These are phyloP conservation scores for Limnephilus marmoratus DNA, from an alignment of 2,888 invertebrate species.

Conservation along the genomic window DNA sequence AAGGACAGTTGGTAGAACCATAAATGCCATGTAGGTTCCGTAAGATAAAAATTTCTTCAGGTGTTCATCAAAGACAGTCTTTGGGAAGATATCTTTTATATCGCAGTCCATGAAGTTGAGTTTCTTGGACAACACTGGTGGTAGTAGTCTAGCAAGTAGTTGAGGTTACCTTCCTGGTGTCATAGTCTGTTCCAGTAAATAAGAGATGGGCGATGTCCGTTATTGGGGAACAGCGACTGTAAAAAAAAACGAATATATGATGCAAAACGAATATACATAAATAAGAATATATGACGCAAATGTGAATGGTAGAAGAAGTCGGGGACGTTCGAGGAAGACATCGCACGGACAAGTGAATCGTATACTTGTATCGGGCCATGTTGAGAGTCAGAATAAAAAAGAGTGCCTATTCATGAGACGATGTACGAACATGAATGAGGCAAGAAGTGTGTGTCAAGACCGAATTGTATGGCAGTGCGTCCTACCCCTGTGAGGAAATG, in stretches of 20 bases:
- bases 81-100: slow-evolving; percentile 51
- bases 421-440: no score
- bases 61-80: slow-evolving; percentile 50
- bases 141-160: slow-evolving; percentile 52
- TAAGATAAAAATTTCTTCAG: slow-evolving; percentile 52
- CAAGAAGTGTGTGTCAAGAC: no score
- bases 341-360: no score
- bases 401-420: no score
- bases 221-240: slow-evolving; percentile 43
- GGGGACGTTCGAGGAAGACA: no score
- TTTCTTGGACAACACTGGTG: slow-evolving; percentile 32
- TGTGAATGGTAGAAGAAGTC: no score
- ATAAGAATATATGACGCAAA: neutral
- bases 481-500: no score
- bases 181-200: slow-evolving; percentile 55
- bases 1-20: slow-evolving; percentile 48
- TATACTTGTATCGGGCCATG: no score
- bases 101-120: slow-evolving; percentile 46
- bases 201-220: slow-evolving; percentile 54
- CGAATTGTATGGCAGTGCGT: no score
- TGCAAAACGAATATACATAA: no score
- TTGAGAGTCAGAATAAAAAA: no score
- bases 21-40: slow-evolving; percentile 53
- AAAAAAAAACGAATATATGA: no score
- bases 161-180: slow-evolving; percentile 36